Percentiles rank a stretch among this genome's conserved stretches.
Evolutionary conservation across 2,888 invertebrate genomes (phyloP).

Genomic region (Rotaria magnacalcarata): DNA sequence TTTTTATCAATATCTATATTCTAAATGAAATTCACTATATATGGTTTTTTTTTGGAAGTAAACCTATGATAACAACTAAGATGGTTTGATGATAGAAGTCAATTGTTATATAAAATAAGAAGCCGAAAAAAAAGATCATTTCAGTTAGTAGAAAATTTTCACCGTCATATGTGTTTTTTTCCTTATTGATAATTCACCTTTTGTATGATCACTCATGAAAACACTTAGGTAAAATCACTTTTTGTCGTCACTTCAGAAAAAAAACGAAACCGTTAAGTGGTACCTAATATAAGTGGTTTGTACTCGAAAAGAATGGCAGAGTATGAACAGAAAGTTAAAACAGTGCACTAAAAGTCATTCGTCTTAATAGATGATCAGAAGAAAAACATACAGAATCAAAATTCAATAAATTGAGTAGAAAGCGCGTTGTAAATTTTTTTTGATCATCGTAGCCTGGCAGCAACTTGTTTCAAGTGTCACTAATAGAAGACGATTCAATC

Average conservation of each 20-base stretch:
- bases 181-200: background rate
- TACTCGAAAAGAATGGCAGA: background rate
- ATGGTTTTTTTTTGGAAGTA: background rate
- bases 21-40: too few relatives aligned
- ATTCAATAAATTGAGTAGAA: background rate
- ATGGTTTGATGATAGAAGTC: background rate
- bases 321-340: background rate
- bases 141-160: too few relatives aligned
- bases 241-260: too few relatives aligned
- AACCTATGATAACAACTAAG: background rate
- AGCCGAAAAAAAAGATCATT: too few relatives aligned
- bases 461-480: background rate
- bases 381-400: background rate
- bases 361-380: background rate
- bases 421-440: background rate
- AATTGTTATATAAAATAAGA: background rate
- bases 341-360: background rate
- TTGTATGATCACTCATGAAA: background rate
- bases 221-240: background rate
- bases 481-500: background rate
- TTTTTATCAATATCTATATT: background rate
- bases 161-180: background rate
- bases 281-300: background rate
- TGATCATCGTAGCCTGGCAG: background rate
- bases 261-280: background rate